Evolutionary conservation across 2,888 invertebrate species (phyloP).

Genomic region (Hesperia comma): DNA sequence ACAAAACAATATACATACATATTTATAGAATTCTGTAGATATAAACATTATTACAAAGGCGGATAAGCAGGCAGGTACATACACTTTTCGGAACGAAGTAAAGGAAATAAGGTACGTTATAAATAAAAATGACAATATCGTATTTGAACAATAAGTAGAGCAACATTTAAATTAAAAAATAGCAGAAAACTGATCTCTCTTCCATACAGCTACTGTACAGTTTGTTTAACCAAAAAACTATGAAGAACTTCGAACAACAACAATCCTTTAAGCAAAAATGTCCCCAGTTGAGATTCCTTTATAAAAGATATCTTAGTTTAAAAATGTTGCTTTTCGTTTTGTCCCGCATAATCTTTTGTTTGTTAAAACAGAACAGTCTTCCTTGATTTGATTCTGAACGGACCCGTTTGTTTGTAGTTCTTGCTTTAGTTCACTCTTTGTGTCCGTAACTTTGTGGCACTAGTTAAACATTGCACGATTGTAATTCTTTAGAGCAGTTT

Average conservation of each 20-base stretch:
- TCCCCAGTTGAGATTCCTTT: background rate
- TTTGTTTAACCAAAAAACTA: background rate
- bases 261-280: background rate
- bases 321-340: conserved; percentile 13
- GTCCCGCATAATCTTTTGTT: conserved; percentile 33
- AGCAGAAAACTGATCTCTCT: too few relatives aligned
- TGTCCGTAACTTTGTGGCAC: conserved; percentile 26
- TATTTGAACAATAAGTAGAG: too few relatives aligned
- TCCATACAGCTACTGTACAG: too few relatives aligned
- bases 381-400: conserved; percentile 31
- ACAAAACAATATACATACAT: too few relatives aligned
- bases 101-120: too few relatives aligned
- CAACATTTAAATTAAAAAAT: too few relatives aligned
- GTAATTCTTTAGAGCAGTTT: background rate
- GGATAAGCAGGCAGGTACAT: too few relatives aligned
- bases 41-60: too few relatives aligned
- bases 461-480: conserved; percentile 28
- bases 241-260: background rate
- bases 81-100: too few relatives aligned
- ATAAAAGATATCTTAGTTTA: conserved; percentile 16
- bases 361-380: conserved; percentile 29
- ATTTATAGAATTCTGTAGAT: too few relatives aligned
- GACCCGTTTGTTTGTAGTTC: conserved; percentile 23
- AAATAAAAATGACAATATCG: too few relatives aligned
- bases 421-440: conserved; percentile 30